Evolutionary conservation across 2,888 invertebrate genomes (phyloP), one percentile per base, ranked within the genome.

Genomic region (Ichneumon xanthorius): DNA sequence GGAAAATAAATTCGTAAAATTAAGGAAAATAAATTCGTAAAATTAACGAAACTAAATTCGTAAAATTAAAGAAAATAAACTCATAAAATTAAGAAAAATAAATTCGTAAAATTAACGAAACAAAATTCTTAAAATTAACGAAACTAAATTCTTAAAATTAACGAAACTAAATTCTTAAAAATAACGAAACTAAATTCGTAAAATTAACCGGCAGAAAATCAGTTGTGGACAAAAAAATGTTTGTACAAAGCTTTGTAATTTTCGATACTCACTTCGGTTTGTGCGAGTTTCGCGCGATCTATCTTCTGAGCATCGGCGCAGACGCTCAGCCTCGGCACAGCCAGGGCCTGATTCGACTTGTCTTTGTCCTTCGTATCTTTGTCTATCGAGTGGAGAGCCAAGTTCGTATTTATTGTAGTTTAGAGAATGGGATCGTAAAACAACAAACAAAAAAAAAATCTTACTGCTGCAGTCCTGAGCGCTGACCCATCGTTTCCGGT

Each of bases 251-350:
- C n/a, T 53, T 53, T 53, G 19, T 1, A 4, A 19, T 2, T 19
- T 53, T 19, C 0, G 55, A 45, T 79, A 40, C 55, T 87, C 93
- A 97, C 97, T 95, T 98, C 98, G 88, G 98, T 98, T 95, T 98
- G 98, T 76, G 98, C 98, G 86, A 98, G 95, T 94, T 98, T 98
- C 85, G 97, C 96, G 87, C 98, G 95, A 94, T 98, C 98, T 30
- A 98, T 98, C 95, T 98, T 98, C 93, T 98, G 98, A 87, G 98
- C 98, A 93, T 98, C 98, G 5, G 98, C 98, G 94, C 98, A 98
- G 77, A 98, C 98, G 87, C 98, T 98, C 80, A 98, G 95, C 88
- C 98, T 95, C 67, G 98, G 98, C 58, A 98, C 97, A 45, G 97
- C 97, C 87, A 98, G 94, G 37, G 92, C 91, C 88, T 97, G 96